Base-by-base conservation (phyloP, 2,888 invertebrate species). In the Pimpla rufipes region DNA sequence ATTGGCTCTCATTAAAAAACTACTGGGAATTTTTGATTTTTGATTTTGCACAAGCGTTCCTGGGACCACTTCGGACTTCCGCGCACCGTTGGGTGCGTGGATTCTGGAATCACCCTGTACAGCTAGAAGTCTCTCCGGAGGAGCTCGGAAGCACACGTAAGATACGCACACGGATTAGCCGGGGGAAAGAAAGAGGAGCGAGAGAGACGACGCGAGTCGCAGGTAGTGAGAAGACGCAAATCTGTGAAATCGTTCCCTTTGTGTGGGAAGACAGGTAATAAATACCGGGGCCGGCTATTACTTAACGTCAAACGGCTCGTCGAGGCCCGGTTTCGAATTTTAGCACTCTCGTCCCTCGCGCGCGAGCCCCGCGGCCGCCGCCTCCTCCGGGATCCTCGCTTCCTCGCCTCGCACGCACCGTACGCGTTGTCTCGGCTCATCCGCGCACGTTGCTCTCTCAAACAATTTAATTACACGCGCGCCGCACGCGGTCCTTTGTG, bases 211-310 rank as follows among this genome's bases (percentile, higher is more conserved):
- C 50, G 29, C 7, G 66, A 71, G 74, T 64, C 62, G 45, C 40
- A 64, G 59, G 76, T 66, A 79, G 77, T 81, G 74, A 79, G 50
- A 76, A 84, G 83, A 85, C 81, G 80, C 52, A 84, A 87, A 86
- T 85, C 83, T 85, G 84, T 86, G 85, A 85, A 85, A 87, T 84
- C 82, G 85, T 83, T 79, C 52, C 68, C 85, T 85, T 85, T 86
- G 84, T 88, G 82, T 71, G 67, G 81, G 77, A 81, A 85, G 86
- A 83, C 83, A 85, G 87, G 84, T 82, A 85, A 86, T 85, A 87
- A 85, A 87, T 88, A 87, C 84, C 83, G 79, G 59, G 47, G 71
- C 59, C 73, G 82, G 82, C 78, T 82, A 73, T 74, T 68, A 71
- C 70, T 79, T 78, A 78, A 75, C 73, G 81, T 75, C 79, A 73